These are phyloP conservation scores for Oreotrochilus melanogaster DNA, from an alignment of 2,113 vertebrate genomes.

Conservation along the genomic window DNA sequence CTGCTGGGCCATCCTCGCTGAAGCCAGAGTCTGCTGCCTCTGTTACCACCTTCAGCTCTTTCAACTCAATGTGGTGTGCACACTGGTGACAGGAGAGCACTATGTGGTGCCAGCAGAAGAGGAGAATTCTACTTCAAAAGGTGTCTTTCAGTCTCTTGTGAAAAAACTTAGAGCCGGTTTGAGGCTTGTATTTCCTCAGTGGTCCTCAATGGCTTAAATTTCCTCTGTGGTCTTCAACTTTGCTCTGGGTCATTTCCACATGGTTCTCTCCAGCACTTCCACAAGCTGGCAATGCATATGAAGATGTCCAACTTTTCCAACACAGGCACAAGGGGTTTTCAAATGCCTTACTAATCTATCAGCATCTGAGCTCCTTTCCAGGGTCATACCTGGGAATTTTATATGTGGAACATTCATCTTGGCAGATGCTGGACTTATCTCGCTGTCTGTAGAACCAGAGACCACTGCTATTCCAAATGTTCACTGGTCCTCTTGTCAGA, in stretches of 20 bases:
- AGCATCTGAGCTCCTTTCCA: background rate
- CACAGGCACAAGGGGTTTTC: background rate
- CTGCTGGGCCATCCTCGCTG: background rate
- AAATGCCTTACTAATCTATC: background rate
- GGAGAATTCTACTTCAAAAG: background rate
- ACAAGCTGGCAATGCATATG: accelerated
- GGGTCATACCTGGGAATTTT: background rate
- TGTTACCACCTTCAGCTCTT: background rate
- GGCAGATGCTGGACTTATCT: background rate
- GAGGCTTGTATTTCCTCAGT: background rate
- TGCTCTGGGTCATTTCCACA: background rate
- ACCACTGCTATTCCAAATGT: background rate
- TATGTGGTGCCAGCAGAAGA: background rate
- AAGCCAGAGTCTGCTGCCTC: background rate
- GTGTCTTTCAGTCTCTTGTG: background rate
- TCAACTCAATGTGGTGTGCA: accelerated
- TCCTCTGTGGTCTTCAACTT: background rate
- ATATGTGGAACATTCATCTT: background rate
- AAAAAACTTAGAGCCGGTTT: background rate
- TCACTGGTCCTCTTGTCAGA: background rate
- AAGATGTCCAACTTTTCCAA: background rate
- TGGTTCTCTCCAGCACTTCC: background rate
- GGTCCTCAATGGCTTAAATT: background rate
- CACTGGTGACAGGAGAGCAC: background rate
- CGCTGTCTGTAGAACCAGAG: background rate